These are phyloP conservation scores for Corythornis cristatus DNA, from an alignment of 2,113 vertebrate species.

Conservation along the genomic window DNA sequence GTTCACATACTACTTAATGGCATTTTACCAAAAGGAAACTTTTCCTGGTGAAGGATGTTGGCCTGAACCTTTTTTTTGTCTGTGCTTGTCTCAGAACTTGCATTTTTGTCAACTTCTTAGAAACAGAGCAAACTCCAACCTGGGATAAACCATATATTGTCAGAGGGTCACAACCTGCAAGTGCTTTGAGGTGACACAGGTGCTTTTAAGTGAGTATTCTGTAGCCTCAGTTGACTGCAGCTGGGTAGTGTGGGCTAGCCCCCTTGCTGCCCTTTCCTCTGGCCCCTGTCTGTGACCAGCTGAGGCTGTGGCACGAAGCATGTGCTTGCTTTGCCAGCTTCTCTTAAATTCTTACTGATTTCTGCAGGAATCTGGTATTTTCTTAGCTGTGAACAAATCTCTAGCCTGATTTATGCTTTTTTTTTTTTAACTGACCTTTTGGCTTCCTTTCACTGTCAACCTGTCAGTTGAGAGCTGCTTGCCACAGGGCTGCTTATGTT, in stretches of 20 bases:
- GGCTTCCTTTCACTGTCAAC: not conserved
- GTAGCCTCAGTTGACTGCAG: fast-evolving
- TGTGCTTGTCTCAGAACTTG: not conserved
- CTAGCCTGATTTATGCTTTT: not conserved
- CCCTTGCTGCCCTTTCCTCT: not conserved
- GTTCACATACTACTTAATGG: not conserved
- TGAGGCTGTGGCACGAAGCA: not conserved
- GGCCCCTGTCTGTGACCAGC: not conserved
- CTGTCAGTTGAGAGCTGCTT: not conserved
- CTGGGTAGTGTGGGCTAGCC: not conserved
- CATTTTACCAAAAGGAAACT: not conserved
- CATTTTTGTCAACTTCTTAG: not conserved
- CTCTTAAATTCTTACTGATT: not conserved
- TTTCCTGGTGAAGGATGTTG: not conserved
- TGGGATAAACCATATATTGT: not conserved
- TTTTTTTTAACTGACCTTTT: not conserved
- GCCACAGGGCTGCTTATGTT: not conserved
- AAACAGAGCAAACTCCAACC: not conserved
- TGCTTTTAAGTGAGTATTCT: not conserved
- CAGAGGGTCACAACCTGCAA: not conserved
- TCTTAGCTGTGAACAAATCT: not conserved
- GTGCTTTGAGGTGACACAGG: not conserved
- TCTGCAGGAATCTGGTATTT: not conserved
- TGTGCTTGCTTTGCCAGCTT: not conserved
- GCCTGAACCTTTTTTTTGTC: not conserved